Evolutionary conservation across 1,140 invertebrate genomes (phyloP).

Genomic region (Andrena cerasifolii): DNA sequence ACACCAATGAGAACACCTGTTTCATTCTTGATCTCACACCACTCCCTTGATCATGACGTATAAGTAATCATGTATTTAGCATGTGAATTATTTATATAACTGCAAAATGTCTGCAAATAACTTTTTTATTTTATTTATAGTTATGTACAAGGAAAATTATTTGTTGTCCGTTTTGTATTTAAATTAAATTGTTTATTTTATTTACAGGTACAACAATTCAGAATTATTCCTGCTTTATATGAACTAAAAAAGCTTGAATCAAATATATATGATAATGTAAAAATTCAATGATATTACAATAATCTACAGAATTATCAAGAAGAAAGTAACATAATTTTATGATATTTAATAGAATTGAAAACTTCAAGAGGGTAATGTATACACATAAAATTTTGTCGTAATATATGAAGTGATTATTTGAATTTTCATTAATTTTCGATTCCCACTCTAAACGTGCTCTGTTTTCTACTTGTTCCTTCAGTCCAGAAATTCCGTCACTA

Average conservation of each 20-base stretch:
- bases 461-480: background rate
- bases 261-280: background rate
- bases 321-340: background rate
- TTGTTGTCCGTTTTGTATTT: conserved; percentile 3
- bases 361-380: background rate
- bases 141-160: too few relatives aligned
- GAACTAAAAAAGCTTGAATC: background rate
- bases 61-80: background rate
- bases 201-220: background rate
- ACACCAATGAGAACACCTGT: conserved; percentile 53
- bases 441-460: background rate
- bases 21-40: conserved; percentile 62
- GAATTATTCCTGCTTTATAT: background rate
- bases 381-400: too few relatives aligned
- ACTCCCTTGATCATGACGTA: conserved; percentile 42
- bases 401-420: conserved; percentile 2
- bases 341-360: background rate
- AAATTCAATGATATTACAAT: background rate
- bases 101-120: background rate
- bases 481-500: background rate
- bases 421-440: background rate
- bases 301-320: background rate
- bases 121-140: too few relatives aligned
- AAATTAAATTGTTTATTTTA: background rate
- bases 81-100: background rate